These are phyloP conservation scores for Eutolmus rufibarbis DNA, from an alignment of 2,888 invertebrate species.

Conservation along the genomic window DNA sequence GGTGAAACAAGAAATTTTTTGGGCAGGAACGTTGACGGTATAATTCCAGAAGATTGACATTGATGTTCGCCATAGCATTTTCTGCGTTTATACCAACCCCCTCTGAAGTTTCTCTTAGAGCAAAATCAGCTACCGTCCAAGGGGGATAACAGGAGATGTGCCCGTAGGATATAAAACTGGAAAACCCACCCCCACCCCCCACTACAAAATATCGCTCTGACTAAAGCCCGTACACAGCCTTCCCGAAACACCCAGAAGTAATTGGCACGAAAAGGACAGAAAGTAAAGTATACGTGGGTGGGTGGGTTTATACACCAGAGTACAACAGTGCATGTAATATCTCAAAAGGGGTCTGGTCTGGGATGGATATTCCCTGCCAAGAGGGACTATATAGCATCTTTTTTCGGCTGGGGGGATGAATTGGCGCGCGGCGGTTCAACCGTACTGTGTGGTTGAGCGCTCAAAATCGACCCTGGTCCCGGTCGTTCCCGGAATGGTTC, in stretches of 20 bases:
- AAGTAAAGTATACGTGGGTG: not conserved
- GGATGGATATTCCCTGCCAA: slow-evolving; percentile 2
- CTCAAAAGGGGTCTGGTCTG: slow-evolving; percentile 28
- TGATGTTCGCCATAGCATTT: slow-evolving; percentile 12
- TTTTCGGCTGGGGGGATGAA: slow-evolving; percentile 24
- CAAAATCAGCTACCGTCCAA: not conserved
- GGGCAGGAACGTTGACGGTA: not conserved
- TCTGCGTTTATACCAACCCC: not conserved
- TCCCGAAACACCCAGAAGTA: not conserved
- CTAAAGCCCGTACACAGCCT: not conserved
- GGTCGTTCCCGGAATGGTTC: not conserved
- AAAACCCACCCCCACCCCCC: not conserved
- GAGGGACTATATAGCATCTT: slow-evolving; percentile 20
- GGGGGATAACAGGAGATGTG: not conserved
- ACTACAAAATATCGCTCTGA: not conserved
- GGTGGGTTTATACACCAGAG: not conserved
- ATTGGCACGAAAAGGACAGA: slow-evolving; percentile 35
- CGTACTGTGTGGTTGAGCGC: not conserved
- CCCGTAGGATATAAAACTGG: slow-evolving; percentile 14
- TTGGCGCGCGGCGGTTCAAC: slow-evolving; percentile 1
- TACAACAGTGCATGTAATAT: slow-evolving; percentile 21
- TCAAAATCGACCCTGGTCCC: not conserved
- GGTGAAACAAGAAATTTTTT: not conserved
- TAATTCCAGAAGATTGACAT: slow-evolving; percentile 26
- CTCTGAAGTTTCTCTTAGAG: not conserved